Percentiles rank a stretch among this genome's conserved stretches.
These are phyloP conservation scores for Saguinus midas DNA, from an alignment of 2,113 vertebrate species.

Conservation along the genomic window DNA sequence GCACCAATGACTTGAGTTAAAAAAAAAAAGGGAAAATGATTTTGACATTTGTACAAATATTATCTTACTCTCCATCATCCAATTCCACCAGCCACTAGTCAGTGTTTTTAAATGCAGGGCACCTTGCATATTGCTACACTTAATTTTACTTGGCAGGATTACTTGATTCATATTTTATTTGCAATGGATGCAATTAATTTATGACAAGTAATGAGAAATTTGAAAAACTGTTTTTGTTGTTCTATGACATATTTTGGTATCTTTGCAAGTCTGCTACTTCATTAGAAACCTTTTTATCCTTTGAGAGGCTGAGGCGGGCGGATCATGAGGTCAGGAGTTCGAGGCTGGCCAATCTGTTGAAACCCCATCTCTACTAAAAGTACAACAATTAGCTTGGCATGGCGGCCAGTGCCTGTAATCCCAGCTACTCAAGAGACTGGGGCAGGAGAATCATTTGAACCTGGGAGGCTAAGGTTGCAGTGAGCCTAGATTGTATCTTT, in stretches of 20 bases:
- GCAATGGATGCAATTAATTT: conserved; percentile 25
- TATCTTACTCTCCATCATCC: background rate
- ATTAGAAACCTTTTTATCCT: background rate
- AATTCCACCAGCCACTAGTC: background rate
- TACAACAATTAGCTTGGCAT: too few relatives aligned
- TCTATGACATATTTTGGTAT: conserved; percentile 16
- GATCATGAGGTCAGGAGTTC: too few relatives aligned
- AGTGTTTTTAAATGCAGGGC: background rate
- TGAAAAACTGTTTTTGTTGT: background rate
- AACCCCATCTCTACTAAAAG: too few relatives aligned
- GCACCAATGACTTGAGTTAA: background rate
- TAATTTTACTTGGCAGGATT: background rate
- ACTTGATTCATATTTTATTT: conserved; percentile 36
- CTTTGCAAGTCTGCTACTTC: conserved; percentile 36
- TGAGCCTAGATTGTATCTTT: too few relatives aligned
- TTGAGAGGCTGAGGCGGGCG: too few relatives aligned
- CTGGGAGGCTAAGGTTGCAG: too few relatives aligned
- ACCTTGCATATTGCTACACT: background rate
- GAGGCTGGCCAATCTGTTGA: too few relatives aligned
- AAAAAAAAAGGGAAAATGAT: background rate
- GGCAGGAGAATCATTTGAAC: too few relatives aligned
- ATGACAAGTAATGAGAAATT: background rate
- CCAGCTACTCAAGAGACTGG: too few relatives aligned
- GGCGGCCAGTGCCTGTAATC: too few relatives aligned
- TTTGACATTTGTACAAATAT: background rate